Percentiles rank a stretch among this genome's conserved stretches.
Conservation (phyloP, 2,113 vertebrate species). For the Felis chaus region DNA sequence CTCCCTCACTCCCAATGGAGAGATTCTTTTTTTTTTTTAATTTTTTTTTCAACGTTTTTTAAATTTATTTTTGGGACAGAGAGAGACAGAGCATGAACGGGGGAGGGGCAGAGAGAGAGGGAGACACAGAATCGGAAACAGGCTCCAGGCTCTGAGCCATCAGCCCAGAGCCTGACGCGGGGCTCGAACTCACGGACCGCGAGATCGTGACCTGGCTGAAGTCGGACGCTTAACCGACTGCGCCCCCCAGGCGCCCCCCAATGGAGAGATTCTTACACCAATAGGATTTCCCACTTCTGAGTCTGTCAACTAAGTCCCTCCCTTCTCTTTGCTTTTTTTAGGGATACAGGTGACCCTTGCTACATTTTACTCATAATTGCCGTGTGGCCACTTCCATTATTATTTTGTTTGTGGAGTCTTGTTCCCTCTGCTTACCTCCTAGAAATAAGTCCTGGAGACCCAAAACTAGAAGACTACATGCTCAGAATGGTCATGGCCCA, state of each 20-base stretch:
- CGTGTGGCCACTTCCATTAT: background rate
- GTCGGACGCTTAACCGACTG: no score
- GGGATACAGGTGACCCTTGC: background rate
- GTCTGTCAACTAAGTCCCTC: background rate
- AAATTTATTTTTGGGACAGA: no score
- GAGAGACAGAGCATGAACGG: no score
- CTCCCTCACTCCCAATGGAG: background rate
- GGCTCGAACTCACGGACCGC: no score
- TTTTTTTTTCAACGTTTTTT: no score
- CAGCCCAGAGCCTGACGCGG: no score
- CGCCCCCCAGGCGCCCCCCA: no score
- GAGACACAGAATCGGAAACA: no score
- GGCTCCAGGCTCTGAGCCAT: no score
- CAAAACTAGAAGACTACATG: background rate
- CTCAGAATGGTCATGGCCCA: background rate
- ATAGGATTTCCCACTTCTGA: background rate
- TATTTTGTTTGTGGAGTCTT: background rate
- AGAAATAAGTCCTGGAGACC: constrained; percentile 17
- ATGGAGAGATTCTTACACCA: background rate
- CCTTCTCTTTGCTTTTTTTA: background rate
- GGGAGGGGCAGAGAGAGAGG: no score
- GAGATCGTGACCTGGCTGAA: no score
- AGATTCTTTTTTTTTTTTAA: no score
- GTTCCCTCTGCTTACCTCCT: background rate
- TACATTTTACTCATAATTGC: background rate